Base-by-base conservation (phyloP, 2,888 invertebrate genomes). In the Zootermopsis nevadensis region DNA sequence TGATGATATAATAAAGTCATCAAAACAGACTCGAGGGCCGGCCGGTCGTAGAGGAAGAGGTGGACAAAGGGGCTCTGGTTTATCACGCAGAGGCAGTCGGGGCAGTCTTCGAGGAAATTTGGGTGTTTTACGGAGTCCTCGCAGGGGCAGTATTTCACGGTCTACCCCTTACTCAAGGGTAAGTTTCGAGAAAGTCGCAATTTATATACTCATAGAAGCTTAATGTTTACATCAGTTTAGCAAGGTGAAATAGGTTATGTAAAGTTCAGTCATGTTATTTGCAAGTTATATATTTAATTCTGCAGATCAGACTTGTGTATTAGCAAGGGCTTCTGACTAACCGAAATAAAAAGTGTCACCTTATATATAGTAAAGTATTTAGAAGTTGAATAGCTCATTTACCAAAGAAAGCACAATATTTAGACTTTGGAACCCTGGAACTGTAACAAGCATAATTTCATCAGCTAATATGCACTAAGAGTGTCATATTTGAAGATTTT, bases 1-100 rank as follows among this genome's bases (percentile, higher is more conserved):
- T 87, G 99, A 99, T 89, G 99, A 99, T 87, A 98, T 99, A 85
- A 99, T 99, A 88, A 98, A 96, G 91, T 94, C 94, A 88, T 95
- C 93, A 87, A 96, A 94, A 90, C 92, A 92, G 85, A 85, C 86
- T 38, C 86, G 88, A 77, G 84, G 81, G 27, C 79, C 86, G 83
- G 87, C 89, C 38, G 87, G 89, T 35, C 86, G 87, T 42, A 85
- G 88, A 27, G 86, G 88, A 31, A 92, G 93, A 85, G 91, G 94
- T 86, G 92, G 93, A 86, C 91, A 92, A 74, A 89, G 91, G 82
- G 92, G 93, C 76, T 91, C 92, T 82, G 91, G 93, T 60, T 90
- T 91, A 27, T 89, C 91, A 86, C 82, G 86, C 85, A 92, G 93
- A 85, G 91, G 94, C 86, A 92, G 93, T 86, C 91, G 92, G 77